Percentiles rank a stretch among this genome's conserved stretches.
These are phyloP conservation scores for Pogonomyrmex californicus DNA, from an alignment of 1,140 invertebrate species.

Conservation along the genomic window DNA sequence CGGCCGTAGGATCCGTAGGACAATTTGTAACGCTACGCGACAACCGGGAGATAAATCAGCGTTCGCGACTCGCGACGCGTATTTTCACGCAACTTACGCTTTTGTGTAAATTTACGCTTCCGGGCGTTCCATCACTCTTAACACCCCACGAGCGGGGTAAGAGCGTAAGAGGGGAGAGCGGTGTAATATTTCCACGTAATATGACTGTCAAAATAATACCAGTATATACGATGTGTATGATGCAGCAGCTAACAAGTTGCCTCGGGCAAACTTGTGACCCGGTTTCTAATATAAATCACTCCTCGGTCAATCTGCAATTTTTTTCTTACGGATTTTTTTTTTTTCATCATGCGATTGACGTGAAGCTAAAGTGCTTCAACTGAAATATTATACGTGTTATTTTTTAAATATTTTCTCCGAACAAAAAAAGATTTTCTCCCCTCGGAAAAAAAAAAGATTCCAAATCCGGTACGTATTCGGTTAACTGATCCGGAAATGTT, in stretches of 20 bases:
- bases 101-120: not conserved
- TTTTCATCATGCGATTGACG: not conserved
- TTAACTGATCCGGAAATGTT: constrained; percentile 32
- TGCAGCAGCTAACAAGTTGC: not conserved
- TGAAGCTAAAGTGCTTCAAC: not conserved
- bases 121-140: constrained; percentile 24
- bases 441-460: not conserved
- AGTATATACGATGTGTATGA: not conserved
- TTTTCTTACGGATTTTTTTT: not conserved
- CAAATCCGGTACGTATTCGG: not conserved
- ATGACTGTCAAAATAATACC: not conserved
- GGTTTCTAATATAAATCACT: not conserved
- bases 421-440: too few species aligned
- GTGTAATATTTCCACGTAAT: constrained; percentile 13
- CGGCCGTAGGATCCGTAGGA: not conserved
- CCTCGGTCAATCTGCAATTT: not conserved
- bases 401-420: constrained; percentile 1
- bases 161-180: not conserved
- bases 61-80: constrained; percentile 3
- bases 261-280: not conserved
- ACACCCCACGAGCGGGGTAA: not conserved
- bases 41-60: constrained; percentile 27
- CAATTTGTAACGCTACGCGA: constrained; percentile 21
- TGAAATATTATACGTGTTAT: not conserved
- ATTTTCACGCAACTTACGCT: constrained; percentile 12